Percentiles rank a stretch among this genome's conserved stretches.
phyloP scores from a whole-genome alignment of 2,888 invertebrate genomes.

The Mesoligia furuncula region DNA sequence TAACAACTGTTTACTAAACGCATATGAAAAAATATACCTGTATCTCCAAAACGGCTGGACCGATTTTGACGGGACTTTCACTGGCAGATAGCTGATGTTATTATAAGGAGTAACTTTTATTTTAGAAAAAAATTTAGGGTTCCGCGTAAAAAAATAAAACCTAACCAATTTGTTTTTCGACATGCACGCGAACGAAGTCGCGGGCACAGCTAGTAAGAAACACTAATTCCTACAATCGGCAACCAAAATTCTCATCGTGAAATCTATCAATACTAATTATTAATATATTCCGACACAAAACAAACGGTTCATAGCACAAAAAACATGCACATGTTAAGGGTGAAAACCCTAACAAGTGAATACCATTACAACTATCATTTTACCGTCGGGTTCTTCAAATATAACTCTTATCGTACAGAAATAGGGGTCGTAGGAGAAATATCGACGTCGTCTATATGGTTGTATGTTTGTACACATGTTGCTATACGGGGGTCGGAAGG shows the following conservation, averaged over 20 bases:
- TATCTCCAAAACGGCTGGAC: too few species aligned
- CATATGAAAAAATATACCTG: too few species aligned
- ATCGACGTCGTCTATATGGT: slow-evolving; percentile 34
- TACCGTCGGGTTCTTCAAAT: slow-evolving; percentile 48
- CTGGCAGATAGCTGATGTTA: not conserved
- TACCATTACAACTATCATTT: slow-evolving; percentile 69
- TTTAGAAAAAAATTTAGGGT: not conserved
- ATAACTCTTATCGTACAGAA: slow-evolving; percentile 56
- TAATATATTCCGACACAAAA: slow-evolving; percentile 77
- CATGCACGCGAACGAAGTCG: not conserved
- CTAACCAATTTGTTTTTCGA: not conserved
- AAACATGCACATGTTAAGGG: slow-evolving; percentile 86
- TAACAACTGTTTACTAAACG: not conserved
- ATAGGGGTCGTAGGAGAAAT: slow-evolving; percentile 51
- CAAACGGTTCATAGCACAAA: slow-evolving; percentile 78
- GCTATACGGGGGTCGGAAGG: slow-evolving; percentile 81
- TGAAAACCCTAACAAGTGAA: slow-evolving; percentile 87
- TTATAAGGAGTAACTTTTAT: not conserved
- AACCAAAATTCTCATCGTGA: slow-evolving; percentile 52
- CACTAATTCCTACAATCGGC: slow-evolving; percentile 5
- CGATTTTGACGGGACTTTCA: not conserved
- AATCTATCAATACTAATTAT: slow-evolving; percentile 73
- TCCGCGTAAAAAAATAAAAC: not conserved
- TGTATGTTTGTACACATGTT: slow-evolving; percentile 87
- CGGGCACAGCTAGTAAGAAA: not conserved